These are phyloP conservation scores for Todus mexicanus DNA, from an alignment of 2,797 vertebrate genomes.

Conservation along the genomic window DNA sequence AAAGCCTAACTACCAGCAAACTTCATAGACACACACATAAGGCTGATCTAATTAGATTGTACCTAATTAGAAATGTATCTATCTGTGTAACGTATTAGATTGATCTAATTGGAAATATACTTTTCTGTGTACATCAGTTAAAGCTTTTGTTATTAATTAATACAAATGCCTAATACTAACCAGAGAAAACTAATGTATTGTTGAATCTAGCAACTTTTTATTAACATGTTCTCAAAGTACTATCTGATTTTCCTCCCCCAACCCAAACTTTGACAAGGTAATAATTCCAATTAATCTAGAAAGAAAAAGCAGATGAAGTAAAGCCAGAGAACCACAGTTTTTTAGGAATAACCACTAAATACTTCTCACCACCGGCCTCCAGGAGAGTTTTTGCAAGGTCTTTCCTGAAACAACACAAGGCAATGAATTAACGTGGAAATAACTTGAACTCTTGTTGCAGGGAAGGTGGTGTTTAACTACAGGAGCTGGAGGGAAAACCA, in stretches of 20 bases:
- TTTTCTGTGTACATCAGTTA: background rate
- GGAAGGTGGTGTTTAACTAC: background rate
- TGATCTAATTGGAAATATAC: background rate
- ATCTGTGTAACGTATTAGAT: too few species aligned
- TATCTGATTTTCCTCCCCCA: background rate
- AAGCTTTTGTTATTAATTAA: background rate
- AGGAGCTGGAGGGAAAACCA: background rate
- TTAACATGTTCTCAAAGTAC: background rate
- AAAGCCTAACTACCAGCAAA: background rate
- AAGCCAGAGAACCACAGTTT: background rate
- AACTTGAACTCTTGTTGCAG: background rate
- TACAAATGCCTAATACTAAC: background rate
- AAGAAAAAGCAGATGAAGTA: background rate
- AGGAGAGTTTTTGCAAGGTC: constrained; percentile 76
- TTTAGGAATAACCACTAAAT: background rate
- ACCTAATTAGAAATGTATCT: too few species aligned
- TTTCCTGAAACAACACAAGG: constrained; percentile 73
- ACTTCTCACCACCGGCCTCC: constrained; percentile 81
- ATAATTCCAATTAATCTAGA: background rate
- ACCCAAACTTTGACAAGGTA: background rate
- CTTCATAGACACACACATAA: background rate
- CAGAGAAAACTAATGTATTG: background rate
- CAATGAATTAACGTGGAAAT: background rate
- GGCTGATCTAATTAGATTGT: background rate
- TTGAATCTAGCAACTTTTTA: background rate